phyloP scores from a whole-genome alignment of 2,888 invertebrate genomes.

The Aethes cnicana region DNA sequence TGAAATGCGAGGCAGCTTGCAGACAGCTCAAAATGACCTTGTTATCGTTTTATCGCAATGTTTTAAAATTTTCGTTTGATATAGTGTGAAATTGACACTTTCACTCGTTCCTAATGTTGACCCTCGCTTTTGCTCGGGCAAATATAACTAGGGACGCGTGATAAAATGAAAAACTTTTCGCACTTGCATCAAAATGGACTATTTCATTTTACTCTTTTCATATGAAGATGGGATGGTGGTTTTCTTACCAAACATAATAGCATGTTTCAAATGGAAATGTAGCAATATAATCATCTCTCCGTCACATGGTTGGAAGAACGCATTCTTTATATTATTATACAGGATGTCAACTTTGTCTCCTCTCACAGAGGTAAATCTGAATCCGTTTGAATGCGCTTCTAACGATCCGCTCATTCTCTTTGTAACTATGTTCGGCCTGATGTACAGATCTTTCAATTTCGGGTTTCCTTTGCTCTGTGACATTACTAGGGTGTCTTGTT shows the following conservation, averaged over 20 bases:
- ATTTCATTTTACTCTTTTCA: no score
- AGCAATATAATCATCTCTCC: constrained; percentile 99
- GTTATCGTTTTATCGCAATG: no score
- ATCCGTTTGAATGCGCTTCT: constrained; percentile 98
- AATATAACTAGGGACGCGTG: no score
- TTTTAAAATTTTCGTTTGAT: no score
- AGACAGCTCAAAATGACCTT: no score
- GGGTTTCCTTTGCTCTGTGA: constrained; percentile 98
- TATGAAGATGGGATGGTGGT: no score
- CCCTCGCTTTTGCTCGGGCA: no score
- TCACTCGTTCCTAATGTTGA: no score
- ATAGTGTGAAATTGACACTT: no score
- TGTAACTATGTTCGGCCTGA: constrained; percentile 99
- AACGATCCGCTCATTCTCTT: constrained; percentile 96
- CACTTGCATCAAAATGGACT: no score
- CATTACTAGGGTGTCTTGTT: constrained; percentile 97
- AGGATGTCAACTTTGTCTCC: constrained; percentile 99
- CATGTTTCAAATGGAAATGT: constrained; percentile 99
- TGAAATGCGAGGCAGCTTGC: no score
- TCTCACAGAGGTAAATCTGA: constrained; percentile 98
- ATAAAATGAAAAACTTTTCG: no score
- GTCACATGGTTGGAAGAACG: constrained; percentile 99
- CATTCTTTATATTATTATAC: constrained; percentile 99
- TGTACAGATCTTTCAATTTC: constrained; percentile 97
- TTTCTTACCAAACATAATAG: constrained; percentile 97